phyloP scores from a whole-genome alignment of 2,888 invertebrate species.

The Stenchaetothrips biformis region DNA sequence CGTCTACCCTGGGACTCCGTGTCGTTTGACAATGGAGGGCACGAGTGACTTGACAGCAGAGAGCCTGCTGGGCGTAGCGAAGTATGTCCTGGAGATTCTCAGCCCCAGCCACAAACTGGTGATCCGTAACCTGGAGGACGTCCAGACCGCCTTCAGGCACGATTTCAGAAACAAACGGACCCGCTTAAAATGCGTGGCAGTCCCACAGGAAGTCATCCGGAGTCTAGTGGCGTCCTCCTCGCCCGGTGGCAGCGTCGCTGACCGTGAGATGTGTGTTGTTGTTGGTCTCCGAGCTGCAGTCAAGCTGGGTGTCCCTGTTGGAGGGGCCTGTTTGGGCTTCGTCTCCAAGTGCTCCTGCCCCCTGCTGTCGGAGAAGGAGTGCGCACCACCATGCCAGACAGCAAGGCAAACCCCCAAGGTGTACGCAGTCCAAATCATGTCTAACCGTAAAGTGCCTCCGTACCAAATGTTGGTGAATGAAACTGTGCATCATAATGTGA shows the following conservation, averaged over 20 bases:
- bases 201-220: background rate
- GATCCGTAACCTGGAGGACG: background rate
- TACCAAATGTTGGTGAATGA: background rate
- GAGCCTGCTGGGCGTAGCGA: background rate
- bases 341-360: background rate
- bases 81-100: background rate
- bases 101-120: background rate
- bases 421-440: background rate
- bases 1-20: too few species aligned
- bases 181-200: background rate
- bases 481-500: background rate
- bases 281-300: background rate
- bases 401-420: background rate
- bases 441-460: background rate
- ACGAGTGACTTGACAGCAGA: background rate
- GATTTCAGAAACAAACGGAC: background rate
- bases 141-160: background rate
- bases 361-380: background rate
- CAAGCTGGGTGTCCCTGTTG: background rate
- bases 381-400: background rate
- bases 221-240: background rate
- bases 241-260: background rate
- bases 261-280: background rate
- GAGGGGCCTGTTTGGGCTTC: background rate
- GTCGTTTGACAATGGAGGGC: too few species aligned